Evolutionary conservation across 2,888 invertebrate genomes (phyloP), one percentile per base, ranked within the genome.

Genomic region (Pocota personata): DNA sequence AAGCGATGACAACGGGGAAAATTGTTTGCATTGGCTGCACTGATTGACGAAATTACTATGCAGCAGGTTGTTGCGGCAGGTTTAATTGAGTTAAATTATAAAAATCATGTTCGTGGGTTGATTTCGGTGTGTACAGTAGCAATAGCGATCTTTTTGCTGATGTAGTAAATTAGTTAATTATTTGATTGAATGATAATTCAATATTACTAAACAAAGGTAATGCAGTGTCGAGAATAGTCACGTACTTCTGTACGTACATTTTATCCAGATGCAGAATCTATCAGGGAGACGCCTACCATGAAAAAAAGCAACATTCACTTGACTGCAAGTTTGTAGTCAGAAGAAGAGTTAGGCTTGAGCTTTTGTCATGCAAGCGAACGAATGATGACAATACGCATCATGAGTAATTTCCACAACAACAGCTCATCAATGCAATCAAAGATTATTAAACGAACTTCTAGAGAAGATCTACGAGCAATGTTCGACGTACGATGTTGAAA

Each of bases 31-130:
- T 52, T 69, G 67, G 35, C 40, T 30, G n/a, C 16, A 32, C 35
- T 66, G 66, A 72, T 78, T 60, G 66, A 58, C 46, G 50, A 48
- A 77, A 77, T 72, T 50, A n/a, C 46, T 16, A 8, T 32, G 46
- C 66, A 78, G 46, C 66, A 78, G 46, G 32, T 77, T 50, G 55
- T 73, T 62, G 66, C 48, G 32, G 30, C 46, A 55, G n/a, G 37
- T 79, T 67, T 79, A 78, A 83, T 79, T 83, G 67, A 73, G 37
- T 35, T 79, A 37, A 78, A 79, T 79, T 67, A 62, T 27, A 19
- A 55, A 32, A 37, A 40, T 62, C 52, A 66, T 37, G 16, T 67
- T 30, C 32, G 82, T 43, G 8, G 30, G 52, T 30, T 19, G 55
- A 55, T 64, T 55, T 75, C 14, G 40, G 21, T 43, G 24, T 50